Conservation (phyloP, 2,113 vertebrate genomes). For the Paracyprichromis sp. region DNA sequence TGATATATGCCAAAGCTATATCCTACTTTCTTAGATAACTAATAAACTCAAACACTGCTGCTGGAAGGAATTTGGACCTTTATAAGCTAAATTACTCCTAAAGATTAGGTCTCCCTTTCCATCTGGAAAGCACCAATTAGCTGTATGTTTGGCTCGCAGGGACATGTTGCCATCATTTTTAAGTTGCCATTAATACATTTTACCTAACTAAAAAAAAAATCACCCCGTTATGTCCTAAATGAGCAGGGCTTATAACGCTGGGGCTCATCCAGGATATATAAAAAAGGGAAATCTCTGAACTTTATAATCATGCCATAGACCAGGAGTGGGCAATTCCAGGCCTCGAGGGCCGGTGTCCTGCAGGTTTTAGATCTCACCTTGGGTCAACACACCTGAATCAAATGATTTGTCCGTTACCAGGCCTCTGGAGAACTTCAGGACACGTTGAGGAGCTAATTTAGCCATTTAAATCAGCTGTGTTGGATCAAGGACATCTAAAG, state of each 20-base stretch:
- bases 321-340: neutral
- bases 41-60: neutral
- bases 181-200: neutral
- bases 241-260: rapidly evolving
- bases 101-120: neutral
- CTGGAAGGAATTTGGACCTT: neutral
- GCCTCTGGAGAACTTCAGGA: neutral
- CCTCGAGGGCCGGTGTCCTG: neutral
- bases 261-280: neutral
- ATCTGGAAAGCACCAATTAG: neutral
- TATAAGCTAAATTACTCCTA: neutral
- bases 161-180: neutral
- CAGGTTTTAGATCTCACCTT: neutral
- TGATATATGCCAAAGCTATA: neutral
- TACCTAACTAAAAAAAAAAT: neutral
- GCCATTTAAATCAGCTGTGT: neutral
- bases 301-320: neutral
- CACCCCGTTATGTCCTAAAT: neutral
- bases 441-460: neutral
- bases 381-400: neutral
- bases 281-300: neutral
- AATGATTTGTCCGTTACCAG: rapidly evolving
- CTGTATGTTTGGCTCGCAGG: neutral
- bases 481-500: neutral
- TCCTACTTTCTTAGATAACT: neutral